Evolutionary conservation across 2,888 invertebrate species (phyloP), one percentile per base, ranked within the genome.

Genomic region (Papilio gigon): DNA sequence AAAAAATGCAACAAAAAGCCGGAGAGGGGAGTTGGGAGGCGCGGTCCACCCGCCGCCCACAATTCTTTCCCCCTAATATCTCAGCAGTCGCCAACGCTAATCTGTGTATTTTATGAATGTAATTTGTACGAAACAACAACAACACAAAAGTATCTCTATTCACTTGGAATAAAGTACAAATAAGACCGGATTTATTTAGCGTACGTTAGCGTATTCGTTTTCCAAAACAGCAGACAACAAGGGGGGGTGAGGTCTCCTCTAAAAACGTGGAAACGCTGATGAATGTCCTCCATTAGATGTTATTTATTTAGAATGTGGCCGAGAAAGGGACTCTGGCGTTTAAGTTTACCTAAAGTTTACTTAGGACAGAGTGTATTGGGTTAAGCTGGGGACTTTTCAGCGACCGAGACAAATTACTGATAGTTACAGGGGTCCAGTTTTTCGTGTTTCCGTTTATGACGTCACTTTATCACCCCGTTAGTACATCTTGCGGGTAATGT

Each of bases 281-380:
- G 92, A 92, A 92, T 92, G 92, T 89, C 83, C 84, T 86, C 92
- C 92, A 92, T 92, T 92, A 92, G 92, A 90, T 87, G 92, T 92
- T 92, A 92, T 92, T 92, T 92, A 92, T 92, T 92, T 92, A 92
- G 92, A 91, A 87, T 90, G 92, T 86, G 92, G 90, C 89, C 88
- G 86, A 87, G 85, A 86, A 85, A 90, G 90, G 90, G 90, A 88
- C 89, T 85, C 73, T 73, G 82, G 79, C 84, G 87, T 86, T 91
- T 88, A 90, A 90, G 88, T 90, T 87, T 83, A 83, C 88, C 88
- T 86, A 87, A 86, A 89, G 90, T 92, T 92, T 92, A 88, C 90
- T 91, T 91, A 91, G 91, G 92, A 90, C 89, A 77, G 79, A 83
- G 82, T 87, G 84, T 90, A 91, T 90, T 89, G 89, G 90, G 91